Conservation (phyloP, 2,113 vertebrate species). For the Cervus canadensis region DNA sequence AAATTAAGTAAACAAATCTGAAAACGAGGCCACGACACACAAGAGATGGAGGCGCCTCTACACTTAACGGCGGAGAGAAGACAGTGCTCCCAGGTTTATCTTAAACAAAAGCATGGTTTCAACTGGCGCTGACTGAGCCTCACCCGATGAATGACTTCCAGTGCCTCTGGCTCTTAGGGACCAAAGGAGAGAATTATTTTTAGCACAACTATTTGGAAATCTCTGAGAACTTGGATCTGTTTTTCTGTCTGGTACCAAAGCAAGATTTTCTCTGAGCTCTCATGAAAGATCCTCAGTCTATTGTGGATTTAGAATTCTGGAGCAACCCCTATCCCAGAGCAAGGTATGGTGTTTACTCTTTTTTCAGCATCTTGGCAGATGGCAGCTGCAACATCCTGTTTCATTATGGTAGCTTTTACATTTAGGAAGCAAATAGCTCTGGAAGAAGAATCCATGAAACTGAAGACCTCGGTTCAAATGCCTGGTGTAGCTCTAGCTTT, state of each 20-base stretch:
- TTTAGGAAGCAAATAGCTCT: neutral
- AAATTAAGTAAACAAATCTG: slow-evolving; percentile 52
- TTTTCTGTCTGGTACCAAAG: slow-evolving; percentile 62
- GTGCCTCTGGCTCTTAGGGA: slow-evolving; percentile 62
- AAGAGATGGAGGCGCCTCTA: neutral
- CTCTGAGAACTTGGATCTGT: slow-evolving; percentile 67
- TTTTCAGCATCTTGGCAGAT: neutral
- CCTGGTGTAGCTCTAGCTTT: neutral
- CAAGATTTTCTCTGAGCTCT: slow-evolving; percentile 42
- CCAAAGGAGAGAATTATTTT: slow-evolving; percentile 62
- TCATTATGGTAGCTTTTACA: neutral
- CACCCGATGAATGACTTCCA: slow-evolving; percentile 55
- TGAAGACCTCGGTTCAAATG: neutral
- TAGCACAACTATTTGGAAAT: slow-evolving; percentile 72
- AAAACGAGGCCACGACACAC: neutral
- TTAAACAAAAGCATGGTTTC: slow-evolving; percentile 35
- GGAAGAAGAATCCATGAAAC: neutral
- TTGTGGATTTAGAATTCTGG: slow-evolving; percentile 37
- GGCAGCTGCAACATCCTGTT: neutral
- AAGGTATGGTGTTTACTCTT: slow-evolving; percentile 58
- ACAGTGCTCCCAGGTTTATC: neutral
- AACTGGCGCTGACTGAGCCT: neutral
- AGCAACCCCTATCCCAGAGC: neutral
- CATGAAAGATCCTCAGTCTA: slow-evolving; percentile 31
- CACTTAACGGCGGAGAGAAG: neutral